Evolutionary conservation across 2,888 invertebrate genomes (phyloP), one percentile per base, ranked within the genome.

Genomic region (Acleris holmiana): DNA sequence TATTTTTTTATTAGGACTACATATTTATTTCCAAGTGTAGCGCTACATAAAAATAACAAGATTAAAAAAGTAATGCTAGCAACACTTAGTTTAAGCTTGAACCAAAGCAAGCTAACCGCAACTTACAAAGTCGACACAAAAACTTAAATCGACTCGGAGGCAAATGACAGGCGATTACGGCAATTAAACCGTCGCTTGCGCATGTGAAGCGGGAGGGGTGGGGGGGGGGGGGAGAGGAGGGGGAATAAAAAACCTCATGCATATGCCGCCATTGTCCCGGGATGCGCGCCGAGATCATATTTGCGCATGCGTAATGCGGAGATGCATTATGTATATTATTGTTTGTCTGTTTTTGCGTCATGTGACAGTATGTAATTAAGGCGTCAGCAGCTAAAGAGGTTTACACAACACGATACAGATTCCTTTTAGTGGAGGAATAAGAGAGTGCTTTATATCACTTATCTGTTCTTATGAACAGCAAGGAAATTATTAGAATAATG

Each of bases 131-230:
- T 23, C 18, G 23, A 10, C 47, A 17, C 53, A 64, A 64, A 64
- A 59, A 57, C 67, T 71, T 77, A 73, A 79, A 79, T 77, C 81
- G 75, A 73, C 74, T 57, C 73, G 69, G 75, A 78, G 78, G 79
- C 83, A 83, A 84, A 84, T 83, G 81, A 78, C 79, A 76, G 76
- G 73, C 76, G 81, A 83, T 83, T 82, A 78, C 75, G 72, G 79
- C 81, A 82, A 84, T 82, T 82, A 84, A 82, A 74, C 69, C 68
- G 56, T 58, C 62, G 53, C 51, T 56, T 55, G 59, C 58, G 55
- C 66, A 49, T 57, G 59, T 46, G 66, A 64, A 29, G 29, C 29
- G 29, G 8, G 29, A 29, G 8, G 51, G 70, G 48, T n/a, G 64
- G 62, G 17, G 60, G 69, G 59, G 70, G 66, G 63, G 69, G 66